A percentile compares a stretch with the other conserved stretches of the same genome.
phyloP scores from a whole-genome alignment of 2,797 vertebrate species.

The Agapornis canus region DNA sequence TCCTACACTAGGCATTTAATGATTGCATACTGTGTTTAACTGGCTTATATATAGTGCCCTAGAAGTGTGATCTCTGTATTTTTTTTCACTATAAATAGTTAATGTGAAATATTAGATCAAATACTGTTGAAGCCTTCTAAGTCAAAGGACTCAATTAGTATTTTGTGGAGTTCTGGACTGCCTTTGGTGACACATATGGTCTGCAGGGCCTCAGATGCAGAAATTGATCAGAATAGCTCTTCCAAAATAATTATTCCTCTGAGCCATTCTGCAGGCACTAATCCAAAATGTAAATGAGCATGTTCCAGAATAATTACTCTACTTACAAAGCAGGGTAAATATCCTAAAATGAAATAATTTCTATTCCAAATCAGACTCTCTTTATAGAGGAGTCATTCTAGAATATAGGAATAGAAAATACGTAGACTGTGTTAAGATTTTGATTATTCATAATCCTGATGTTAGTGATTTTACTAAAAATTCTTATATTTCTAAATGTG shows the following conservation, averaged over 20 bases:
- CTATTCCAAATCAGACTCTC: not conserved
- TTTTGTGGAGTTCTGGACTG: not conserved
- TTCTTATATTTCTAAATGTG: not conserved
- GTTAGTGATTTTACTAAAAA: constrained; percentile 21
- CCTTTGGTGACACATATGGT: not conserved
- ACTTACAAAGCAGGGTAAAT: constrained; percentile 19
- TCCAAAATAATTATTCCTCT: constrained; percentile 41
- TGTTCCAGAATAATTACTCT: constrained; percentile 32
- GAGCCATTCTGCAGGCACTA: constrained; percentile 12
- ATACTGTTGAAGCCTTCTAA: not conserved
- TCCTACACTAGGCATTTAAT: not conserved
- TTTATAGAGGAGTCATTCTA: not conserved
- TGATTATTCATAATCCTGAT: constrained; percentile 25
- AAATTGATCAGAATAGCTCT: constrained; percentile 28
- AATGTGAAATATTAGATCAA: constrained; percentile 4
- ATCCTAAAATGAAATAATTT: constrained; percentile 22
- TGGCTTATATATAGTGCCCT: not conserved
- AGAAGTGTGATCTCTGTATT: not conserved
- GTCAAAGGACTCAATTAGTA: not conserved
- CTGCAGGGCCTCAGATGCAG: constrained; percentile 31
- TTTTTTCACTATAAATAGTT: not conserved
- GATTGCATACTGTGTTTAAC: not conserved
- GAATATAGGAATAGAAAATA: constrained; percentile 1
- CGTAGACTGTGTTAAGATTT: not conserved
- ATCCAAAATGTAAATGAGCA: constrained; percentile 47